phyloP scores from a whole-genome alignment of 2,113 vertebrate genomes.

The Nothobranchius furzeri region DNA sequence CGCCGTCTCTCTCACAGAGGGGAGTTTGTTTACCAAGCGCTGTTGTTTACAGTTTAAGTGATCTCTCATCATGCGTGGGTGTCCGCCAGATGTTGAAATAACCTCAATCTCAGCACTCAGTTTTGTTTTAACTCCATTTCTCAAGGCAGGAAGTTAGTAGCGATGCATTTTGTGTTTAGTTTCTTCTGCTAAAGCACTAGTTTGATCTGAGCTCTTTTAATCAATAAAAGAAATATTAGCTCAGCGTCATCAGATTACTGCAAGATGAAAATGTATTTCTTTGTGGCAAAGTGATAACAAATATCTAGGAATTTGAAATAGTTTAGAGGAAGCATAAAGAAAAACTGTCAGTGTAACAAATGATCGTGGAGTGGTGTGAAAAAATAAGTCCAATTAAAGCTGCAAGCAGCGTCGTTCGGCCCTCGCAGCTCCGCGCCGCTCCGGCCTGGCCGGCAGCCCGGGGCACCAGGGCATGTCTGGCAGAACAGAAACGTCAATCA shows the following conservation, averaged over 20 bases:
- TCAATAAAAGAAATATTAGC: conserved; percentile 1
- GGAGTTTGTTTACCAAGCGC: conserved; percentile 31
- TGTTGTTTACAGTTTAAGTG: conserved; percentile 34
- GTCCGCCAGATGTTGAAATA: conserved; percentile 56
- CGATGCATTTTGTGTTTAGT: not conserved
- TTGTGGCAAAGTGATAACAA: not conserved
- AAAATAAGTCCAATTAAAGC: too few relatives aligned
- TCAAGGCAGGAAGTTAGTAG: conserved; percentile 21
- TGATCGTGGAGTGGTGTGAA: too few relatives aligned
- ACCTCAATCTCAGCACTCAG: conserved; percentile 20
- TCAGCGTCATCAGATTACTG: not conserved
- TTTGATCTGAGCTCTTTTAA: conserved; percentile 18
- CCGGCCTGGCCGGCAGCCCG: too few relatives aligned
- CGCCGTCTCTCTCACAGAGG: not conserved
- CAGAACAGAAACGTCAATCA: too few relatives aligned
- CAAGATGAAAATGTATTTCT: conserved; percentile 14
- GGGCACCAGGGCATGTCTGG: too few relatives aligned
- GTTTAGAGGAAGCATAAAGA: not conserved
- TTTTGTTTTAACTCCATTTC: conserved; percentile 32
- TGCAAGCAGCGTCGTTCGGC: too few relatives aligned
- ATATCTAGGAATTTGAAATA: conserved; percentile 5
- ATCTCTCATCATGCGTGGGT: conserved; percentile 25
- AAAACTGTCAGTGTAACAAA: too few relatives aligned
- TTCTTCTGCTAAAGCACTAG: not conserved
- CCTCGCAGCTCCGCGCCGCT: too few relatives aligned